Evolutionary conservation across 1,140 invertebrate genomes (phyloP), one percentile per base, ranked within the genome.

Genomic region (Lepidostoma basale): DNA sequence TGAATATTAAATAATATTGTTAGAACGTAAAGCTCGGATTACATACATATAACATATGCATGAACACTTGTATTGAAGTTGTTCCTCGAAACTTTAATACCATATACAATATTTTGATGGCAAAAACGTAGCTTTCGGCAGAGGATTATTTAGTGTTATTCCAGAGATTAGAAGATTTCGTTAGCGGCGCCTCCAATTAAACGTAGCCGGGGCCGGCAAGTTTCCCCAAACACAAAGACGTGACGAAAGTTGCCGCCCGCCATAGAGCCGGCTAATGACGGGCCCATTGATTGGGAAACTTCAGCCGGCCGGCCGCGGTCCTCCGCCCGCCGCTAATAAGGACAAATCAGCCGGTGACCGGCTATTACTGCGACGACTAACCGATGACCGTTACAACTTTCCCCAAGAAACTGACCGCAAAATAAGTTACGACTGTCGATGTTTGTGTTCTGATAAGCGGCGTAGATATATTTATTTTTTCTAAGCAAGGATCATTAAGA

Each of bases 241-340:
- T 66, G 63, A 66, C 63, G 58, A 44, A 56, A 66, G 47, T 66
- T 66, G n/a, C n/a, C 36, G 30, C 18, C 36, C 10, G 23, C 23
- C 42, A 63, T 42, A 66, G 18, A 66, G 28, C 33, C 49, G 47
- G 20, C 63, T 66, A 66, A 66, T 66, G 63, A 66, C 63, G 58
- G 63, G 56, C 56, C 25, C 63, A 66, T 66, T 66, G 63, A 66
- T 66, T 66, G 45, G 49, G 58, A 66, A 66, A 66, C 47, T 66
- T 66, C 45, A 33, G 12, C 23, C 52, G 52, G 39, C 62, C 52
- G 39, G 14, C 22, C 45, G 26, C 20, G 39, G 44, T 39, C 44
- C 45, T 39, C 12, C 12, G 28, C 20, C 33, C n/a, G 26, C 42
- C 42, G 33, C 36, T 26, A 60, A 42, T 42, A 60, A 40, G 36